Conservation (phyloP, 2,113 vertebrate species). For the Antigone vipio region DNA sequence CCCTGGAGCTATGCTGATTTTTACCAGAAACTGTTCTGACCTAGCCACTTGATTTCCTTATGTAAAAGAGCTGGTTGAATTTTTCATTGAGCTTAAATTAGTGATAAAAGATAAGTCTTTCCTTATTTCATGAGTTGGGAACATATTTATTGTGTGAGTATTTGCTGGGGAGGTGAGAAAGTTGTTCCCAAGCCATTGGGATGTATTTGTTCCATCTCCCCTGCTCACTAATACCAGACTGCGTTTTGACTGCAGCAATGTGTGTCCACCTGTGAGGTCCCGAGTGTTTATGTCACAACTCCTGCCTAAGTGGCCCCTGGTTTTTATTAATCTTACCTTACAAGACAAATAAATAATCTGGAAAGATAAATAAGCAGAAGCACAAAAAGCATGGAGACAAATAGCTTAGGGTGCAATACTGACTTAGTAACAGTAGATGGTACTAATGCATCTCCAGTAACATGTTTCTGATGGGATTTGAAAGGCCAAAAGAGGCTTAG, state of each 20-base stretch:
- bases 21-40: background rate
- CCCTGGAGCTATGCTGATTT: constrained; percentile 43
- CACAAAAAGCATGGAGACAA: accelerated
- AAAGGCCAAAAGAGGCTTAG: background rate
- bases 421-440: background rate
- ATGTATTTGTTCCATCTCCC: background rate
- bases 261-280: background rate
- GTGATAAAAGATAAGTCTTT: constrained; percentile 12
- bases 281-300: background rate
- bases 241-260: background rate
- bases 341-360: background rate
- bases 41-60: background rate
- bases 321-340: constrained; percentile 22
- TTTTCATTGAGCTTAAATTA: constrained; percentile 16
- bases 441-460: background rate
- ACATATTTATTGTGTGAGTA: background rate
- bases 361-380: background rate
- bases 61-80: background rate
- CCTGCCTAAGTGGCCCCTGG: background rate
- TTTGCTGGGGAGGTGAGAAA: background rate
- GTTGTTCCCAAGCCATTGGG: background rate
- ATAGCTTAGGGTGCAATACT: background rate
- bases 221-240: background rate
- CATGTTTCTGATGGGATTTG: background rate
- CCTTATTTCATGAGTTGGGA: background rate